Base-by-base conservation (phyloP, 1,140 invertebrate species). In the Drosophila tristis region DNA sequence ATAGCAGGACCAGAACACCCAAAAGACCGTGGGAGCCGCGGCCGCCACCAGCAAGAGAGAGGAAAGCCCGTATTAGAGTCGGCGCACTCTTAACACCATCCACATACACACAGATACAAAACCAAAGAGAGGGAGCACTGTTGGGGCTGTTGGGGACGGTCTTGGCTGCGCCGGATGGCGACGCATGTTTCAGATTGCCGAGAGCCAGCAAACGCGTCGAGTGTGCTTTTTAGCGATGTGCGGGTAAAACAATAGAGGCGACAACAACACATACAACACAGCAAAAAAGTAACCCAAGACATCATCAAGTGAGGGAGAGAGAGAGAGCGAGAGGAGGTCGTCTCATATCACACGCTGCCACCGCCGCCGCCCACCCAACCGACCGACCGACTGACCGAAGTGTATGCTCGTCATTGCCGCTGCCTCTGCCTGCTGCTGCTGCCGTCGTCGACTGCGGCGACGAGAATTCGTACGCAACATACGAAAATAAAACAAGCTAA, bases 131-230 rank as follows among this genome's bases (percentile, higher is more conserved):
- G 29, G 9, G 35, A 26, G 26, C 50, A 11, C 13, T 13, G 11
- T 8, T 53, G 26, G n/a, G n/a, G 42, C 42, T n/a, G 25, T 49
- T 58, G 20, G 43, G 29, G 29, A 58, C 43, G 58, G 74, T 68
- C 44, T 77, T 48, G 60, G 53, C 43, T 63, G 50, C 54, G 55
- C 63, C 77, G 77, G 77, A 73, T 72, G 49, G 50, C 68, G 59
- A 72, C 63, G 74, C 78, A 56, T 78, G 75, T 71, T 65, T 80
- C 75, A 84, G 80, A 84, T 80, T 80, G 64, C 74, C 70, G 74
- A 84, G 78, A 84, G 77, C 73, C 63, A 77, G 73, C 73, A 74
- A 61, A 74, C 72, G 78, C 73, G 74, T 68, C 59, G 67, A 77
- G 77, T 85, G 70, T 70, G 70, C 73, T 76, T 72, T 80, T 71